Conservation (phyloP, 1,140 invertebrate species). For the Solenopsis fugax region DNA sequence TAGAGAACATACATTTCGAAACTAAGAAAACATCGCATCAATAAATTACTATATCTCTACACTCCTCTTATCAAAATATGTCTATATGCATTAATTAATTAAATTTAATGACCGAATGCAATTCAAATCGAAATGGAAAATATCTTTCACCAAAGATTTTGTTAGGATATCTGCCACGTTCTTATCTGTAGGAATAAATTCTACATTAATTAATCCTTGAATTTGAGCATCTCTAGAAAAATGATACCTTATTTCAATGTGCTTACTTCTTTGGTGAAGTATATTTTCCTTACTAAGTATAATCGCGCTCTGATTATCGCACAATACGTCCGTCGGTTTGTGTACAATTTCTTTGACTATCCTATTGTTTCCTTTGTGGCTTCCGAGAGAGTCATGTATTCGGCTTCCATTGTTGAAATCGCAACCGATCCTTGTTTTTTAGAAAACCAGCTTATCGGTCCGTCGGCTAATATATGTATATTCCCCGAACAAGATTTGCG, state of each 20-base stretch:
- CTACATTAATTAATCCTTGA: neutral
- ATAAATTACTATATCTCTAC: no score
- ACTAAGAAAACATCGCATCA: no score
- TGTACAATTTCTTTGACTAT: neutral
- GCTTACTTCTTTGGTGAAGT: neutral
- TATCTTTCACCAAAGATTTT: constrained; percentile 1
- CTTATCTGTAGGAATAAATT: neutral
- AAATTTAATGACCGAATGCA: neutral
- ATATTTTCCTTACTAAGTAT: neutral
- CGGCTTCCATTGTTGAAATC: neutral
- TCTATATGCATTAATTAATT: neutral
- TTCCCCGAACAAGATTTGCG: constrained; percentile 1
- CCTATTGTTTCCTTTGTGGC: neutral
- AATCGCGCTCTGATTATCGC: constrained; percentile 14
- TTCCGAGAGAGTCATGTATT: neutral
- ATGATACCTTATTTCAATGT: neutral
- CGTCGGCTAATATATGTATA: constrained; percentile 46
- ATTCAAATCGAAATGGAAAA: neutral
- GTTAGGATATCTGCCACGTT: neutral
- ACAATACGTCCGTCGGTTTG: neutral
- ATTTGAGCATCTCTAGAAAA: neutral
- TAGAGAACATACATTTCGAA: no score
- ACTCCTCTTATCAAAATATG: neutral
- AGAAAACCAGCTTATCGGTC: constrained; percentile 25
- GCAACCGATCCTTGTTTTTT: neutral